A percentile compares a stretch with the other conserved stretches of the same genome.
Conservation (phyloP, 1,140 invertebrate species). For the Plectrocnemia conspersa region DNA sequence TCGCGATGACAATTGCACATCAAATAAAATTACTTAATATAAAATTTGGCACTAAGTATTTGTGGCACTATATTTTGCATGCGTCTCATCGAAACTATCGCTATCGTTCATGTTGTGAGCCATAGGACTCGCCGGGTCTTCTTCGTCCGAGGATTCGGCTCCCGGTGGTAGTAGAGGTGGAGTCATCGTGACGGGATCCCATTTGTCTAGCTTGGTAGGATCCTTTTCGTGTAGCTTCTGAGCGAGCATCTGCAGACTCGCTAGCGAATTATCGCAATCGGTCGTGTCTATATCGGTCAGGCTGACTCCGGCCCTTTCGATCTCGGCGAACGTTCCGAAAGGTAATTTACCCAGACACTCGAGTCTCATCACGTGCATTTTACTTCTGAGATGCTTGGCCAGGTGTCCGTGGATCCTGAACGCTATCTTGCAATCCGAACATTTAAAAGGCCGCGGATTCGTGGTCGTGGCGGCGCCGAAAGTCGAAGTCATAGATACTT, state of each 20-base stretch:
- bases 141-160: conserved; percentile 46
- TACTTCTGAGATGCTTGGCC: conserved; percentile 92
- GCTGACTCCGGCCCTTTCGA: conserved; percentile 84
- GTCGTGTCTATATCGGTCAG: conserved; percentile 91
- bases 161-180: conserved; percentile 36
- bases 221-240: conserved; percentile 79
- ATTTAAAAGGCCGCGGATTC: conserved; percentile 92
- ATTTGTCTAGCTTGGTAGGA: conserved; percentile 64
- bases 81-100: conserved; percentile 44
- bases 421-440: conserved; percentile 90
- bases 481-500: conserved; percentile 82
- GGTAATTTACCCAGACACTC: conserved; percentile 90
- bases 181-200: conserved; percentile 46
- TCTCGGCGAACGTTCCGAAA: conserved; percentile 92
- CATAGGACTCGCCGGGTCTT: conserved; percentile 39
- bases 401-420: conserved; percentile 95
- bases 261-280: conserved; percentile 88
- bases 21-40: conserved; percentile 37
- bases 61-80: conserved; percentile 53
- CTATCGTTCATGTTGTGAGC: conserved; percentile 41
- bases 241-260: conserved; percentile 73
- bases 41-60: conserved; percentile 56
- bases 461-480: conserved; percentile 78
- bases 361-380: conserved; percentile 94
- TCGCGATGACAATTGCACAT: conserved; percentile 31